Evolutionary conservation across 2,888 invertebrate genomes (phyloP).

Genomic region (Pseudeuparius sepicola): DNA sequence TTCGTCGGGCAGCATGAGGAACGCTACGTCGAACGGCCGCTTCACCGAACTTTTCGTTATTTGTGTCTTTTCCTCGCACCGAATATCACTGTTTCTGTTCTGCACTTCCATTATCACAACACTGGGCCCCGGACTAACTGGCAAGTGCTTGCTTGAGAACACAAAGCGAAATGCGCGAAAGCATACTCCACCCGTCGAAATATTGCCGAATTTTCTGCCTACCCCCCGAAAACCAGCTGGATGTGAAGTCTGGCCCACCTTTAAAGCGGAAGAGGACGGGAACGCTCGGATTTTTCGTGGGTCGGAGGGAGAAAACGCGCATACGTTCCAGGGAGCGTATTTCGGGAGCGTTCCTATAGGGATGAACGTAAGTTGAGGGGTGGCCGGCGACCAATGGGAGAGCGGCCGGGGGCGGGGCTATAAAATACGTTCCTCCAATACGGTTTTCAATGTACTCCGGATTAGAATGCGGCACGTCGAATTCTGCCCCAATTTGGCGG

Average conservation of each 20-base stretch:
- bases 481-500: constrained; percentile 17
- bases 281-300: no score
- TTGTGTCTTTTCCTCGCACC: constrained; percentile 32
- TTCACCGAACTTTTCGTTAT: constrained; percentile 47
- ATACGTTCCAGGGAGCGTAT: constrained; percentile 33
- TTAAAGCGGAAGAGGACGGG: constrained; percentile 27
- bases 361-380: constrained; percentile 39
- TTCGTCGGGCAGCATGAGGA: constrained; percentile 80
- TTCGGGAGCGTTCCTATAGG: constrained; percentile 39
- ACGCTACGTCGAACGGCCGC: constrained; percentile 83
- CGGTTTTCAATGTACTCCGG: constrained; percentile 39
- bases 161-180: constrained; percentile 39
- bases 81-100: constrained; percentile 37
- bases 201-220: constrained; percentile 38
- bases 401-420: constrained; percentile 38
- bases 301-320: constrained; percentile 6
- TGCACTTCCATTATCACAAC: constrained; percentile 54
- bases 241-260: constrained; percentile 30
- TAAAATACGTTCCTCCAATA: constrained; percentile 42
- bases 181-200: constrained; percentile 38
- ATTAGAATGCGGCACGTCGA: constrained; percentile 29
- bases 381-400: no score
- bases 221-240: constrained; percentile 35
- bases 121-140: no score
- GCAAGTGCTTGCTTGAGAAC: no score